phyloP scores from a whole-genome alignment of 2,888 invertebrate genomes.

The Ectemnius continuus region DNA sequence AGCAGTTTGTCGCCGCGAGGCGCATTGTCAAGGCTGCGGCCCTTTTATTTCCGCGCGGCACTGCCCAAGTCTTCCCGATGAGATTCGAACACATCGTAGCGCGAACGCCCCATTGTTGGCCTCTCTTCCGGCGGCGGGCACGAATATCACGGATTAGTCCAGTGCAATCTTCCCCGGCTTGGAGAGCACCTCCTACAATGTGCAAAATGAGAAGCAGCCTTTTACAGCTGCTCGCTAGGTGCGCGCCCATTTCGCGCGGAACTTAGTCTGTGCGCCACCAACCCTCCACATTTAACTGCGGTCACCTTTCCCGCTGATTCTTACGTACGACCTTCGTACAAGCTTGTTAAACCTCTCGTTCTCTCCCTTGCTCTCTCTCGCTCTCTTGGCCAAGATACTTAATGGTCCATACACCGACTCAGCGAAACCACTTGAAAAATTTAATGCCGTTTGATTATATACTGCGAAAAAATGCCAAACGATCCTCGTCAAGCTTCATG shows the following conservation, averaged over 20 bases:
- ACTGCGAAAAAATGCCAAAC: neutral
- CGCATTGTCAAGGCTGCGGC: neutral
- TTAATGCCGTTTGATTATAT: neutral
- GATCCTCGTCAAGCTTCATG: neutral
- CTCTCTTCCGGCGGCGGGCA: constrained; percentile 23
- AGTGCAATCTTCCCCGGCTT: constrained; percentile 39
- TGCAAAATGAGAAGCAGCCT: constrained; percentile 51
- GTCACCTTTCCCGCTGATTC: constrained; percentile 15
- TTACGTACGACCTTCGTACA: neutral
- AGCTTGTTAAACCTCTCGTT: constrained; percentile 18
- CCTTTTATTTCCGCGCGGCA: neutral
- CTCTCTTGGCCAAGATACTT: neutral
- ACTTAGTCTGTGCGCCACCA: no score
- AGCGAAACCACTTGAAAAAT: neutral
- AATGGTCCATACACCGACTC: neutral
- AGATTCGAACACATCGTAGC: constrained; percentile 20
- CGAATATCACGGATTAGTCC: constrained; percentile 46
- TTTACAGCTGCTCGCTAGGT: constrained; percentile 47
- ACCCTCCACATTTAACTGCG: constrained; percentile 31
- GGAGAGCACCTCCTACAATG: constrained; percentile 45
- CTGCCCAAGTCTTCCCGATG: constrained; percentile 11
- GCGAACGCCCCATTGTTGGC: constrained; percentile 25
- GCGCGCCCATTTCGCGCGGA: constrained; percentile 3
- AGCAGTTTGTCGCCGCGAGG: neutral
- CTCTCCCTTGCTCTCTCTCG: neutral